Percentiles rank a stretch among this genome's conserved stretches.
Conservation (phyloP, 2,797 vertebrate species). For the Ambastaia sidthimunki region DNA sequence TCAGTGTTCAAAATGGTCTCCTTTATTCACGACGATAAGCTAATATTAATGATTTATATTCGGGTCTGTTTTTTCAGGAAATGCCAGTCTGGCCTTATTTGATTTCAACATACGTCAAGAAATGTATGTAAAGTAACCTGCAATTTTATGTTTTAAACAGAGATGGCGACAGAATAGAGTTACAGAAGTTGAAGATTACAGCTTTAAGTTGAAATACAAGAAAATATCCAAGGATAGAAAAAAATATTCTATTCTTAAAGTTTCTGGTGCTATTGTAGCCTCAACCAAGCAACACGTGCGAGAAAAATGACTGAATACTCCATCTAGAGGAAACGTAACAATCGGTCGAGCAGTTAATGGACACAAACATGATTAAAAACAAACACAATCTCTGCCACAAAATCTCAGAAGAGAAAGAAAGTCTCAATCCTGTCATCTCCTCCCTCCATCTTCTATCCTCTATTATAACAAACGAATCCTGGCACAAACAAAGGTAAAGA, state of each 20-base stretch:
- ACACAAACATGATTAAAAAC: background rate
- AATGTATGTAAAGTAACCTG: no score
- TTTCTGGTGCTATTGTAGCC: background rate
- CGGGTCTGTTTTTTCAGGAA: no score
- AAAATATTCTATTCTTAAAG: background rate
- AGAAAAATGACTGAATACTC: background rate
- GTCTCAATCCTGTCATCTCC: slow-evolving; percentile 30
- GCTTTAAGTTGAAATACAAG: no score
- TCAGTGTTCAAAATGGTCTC: no score
- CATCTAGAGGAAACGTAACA: background rate
- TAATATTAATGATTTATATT: no score
- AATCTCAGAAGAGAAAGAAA: slow-evolving; percentile 2
- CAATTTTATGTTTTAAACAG: no score
- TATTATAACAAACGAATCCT: slow-evolving; percentile 36
- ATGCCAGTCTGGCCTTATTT: no score
- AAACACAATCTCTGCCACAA: background rate
- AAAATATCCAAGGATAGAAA: no score
- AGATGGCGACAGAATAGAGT: no score
- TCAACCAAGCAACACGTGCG: background rate
- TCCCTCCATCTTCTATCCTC: slow-evolving; percentile 31
- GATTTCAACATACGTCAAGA: no score
- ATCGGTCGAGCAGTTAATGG: background rate
- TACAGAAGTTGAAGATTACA: no score
- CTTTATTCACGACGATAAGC: no score
- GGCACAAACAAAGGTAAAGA: slow-evolving; percentile 59